Conservation (phyloP, 2,888 invertebrate genomes). For the Gymnoscelis rufifasciata region DNA sequence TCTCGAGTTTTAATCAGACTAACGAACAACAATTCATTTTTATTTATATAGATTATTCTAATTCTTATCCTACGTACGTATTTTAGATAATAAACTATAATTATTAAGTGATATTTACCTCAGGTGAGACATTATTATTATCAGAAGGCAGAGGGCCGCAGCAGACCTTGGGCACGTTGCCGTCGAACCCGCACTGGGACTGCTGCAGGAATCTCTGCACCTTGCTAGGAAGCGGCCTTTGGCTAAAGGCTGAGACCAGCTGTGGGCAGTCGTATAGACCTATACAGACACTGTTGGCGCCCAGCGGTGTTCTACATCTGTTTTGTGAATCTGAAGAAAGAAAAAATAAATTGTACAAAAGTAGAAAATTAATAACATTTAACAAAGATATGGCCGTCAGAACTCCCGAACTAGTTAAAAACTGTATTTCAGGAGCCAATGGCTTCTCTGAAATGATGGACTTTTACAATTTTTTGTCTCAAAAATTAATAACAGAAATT, state of each 20-base stretch:
- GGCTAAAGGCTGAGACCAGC: constrained; percentile 59
- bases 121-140: constrained; percentile 27
- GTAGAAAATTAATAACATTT: too few species aligned
- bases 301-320: constrained; percentile 65
- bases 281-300: constrained; percentile 61
- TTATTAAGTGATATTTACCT: constrained; percentile 1
- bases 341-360: background rate
- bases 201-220: constrained; percentile 61
- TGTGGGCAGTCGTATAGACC: constrained; percentile 68
- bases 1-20: too few species aligned
- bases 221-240: constrained; percentile 51
- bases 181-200: constrained; percentile 78
- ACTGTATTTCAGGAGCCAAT: too few species aligned
- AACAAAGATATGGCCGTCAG: too few species aligned
- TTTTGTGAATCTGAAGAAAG: constrained; percentile 43
- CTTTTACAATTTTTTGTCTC: too few species aligned
- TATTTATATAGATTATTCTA: too few species aligned
- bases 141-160: constrained; percentile 61
- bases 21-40: too few species aligned
- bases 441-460: too few species aligned
- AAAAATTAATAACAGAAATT: too few species aligned
- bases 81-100: too few species aligned
- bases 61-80: too few species aligned
- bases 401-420: too few species aligned
- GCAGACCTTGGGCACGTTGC: constrained; percentile 71